Percentiles rank a stretch among this genome's conserved stretches.
Conservation (phyloP, 2,797 vertebrate species). For the Hirundo rustica region DNA sequence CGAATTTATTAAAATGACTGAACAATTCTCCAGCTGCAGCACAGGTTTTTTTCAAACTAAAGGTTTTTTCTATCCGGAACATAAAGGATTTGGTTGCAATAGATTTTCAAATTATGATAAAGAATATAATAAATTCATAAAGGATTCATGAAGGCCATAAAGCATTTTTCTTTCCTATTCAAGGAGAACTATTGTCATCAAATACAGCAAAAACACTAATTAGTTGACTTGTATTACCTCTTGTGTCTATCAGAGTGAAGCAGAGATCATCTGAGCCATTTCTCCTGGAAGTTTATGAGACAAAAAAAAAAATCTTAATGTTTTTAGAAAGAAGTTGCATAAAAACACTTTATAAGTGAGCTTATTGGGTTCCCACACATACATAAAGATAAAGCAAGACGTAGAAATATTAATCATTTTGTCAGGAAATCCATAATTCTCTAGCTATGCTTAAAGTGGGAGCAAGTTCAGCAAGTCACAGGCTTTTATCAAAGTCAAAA, state of each 20-base stretch:
- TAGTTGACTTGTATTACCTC: background rate
- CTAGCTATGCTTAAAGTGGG: slow-evolving; percentile 49
- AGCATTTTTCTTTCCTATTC: background rate
- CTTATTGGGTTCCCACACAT: background rate
- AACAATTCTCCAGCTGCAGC: background rate
- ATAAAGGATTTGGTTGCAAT: background rate
- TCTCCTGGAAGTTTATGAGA: background rate
- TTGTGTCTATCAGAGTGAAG: background rate
- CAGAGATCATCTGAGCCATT: background rate
- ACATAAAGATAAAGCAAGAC: background rate
- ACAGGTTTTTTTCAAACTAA: background rate
- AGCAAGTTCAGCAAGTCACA: slow-evolving; percentile 55
- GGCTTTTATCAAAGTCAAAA: slow-evolving; percentile 66
- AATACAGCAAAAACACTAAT: background rate
- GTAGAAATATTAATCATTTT: slow-evolving; percentile 52
- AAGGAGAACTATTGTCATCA: background rate
- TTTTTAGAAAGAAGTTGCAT: background rate
- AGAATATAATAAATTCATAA: background rate
- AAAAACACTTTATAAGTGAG: slow-evolving; percentile 8
- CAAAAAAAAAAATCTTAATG: background rate
- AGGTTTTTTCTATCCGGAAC: background rate
- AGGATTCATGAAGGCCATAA: background rate
- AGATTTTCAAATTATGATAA: background rate
- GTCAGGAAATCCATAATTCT: slow-evolving; percentile 55
- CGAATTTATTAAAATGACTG: background rate